Base-by-base conservation (phyloP, 35 echinoderm and acorn worm species). In the Lytechinus pictus region DNA sequence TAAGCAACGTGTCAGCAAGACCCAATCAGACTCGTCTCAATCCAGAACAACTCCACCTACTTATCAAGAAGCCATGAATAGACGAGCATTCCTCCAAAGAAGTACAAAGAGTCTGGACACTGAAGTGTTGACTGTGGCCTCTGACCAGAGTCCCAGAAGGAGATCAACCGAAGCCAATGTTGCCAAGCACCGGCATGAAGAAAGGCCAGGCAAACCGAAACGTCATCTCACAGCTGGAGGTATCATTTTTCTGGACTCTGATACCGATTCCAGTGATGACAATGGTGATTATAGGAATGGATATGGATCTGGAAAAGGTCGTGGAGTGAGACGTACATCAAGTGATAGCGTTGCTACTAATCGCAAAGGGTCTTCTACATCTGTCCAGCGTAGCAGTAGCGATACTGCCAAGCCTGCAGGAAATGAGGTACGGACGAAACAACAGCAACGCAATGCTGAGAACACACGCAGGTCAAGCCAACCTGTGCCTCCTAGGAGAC, bases 11-110 rank as follows among this genome's bases (percentile, higher is more conserved):
- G 14, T 86, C 33, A 86, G 58, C 14, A 95, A 95, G 58, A 95
- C 94, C 58, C 94, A 95, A 54, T 86, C 94, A 27, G 58, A 72
- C 52, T n/a, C 58, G 14, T 72, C 58, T 28, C 24, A 24, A 28
- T 86, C 60, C 44, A 93, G 92, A 57, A 53, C 92, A 54, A 93
- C 86, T 58, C 97, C 96, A 57, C 97, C 97, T 12, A 95, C 97
- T n/a, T 98, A 98, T 44, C 94, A 95, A 86, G 97, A 97, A 53
- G 96, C 97, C 16, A 96, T 98, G 79, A 97, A 98, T 94, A 86
- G 97, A 10, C 54, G 95, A 53, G 94, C 96, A 52, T 86, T 94
- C 53, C 95, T 96, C 33, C 95, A 98, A 33, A 94, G 54, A 56
- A 53, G 61, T 19, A 91, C 96, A 19, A 61, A 95, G 21, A 95